Conservation (phyloP, 2,113 vertebrate species). For the Mystacornis crossleyi region DNA sequence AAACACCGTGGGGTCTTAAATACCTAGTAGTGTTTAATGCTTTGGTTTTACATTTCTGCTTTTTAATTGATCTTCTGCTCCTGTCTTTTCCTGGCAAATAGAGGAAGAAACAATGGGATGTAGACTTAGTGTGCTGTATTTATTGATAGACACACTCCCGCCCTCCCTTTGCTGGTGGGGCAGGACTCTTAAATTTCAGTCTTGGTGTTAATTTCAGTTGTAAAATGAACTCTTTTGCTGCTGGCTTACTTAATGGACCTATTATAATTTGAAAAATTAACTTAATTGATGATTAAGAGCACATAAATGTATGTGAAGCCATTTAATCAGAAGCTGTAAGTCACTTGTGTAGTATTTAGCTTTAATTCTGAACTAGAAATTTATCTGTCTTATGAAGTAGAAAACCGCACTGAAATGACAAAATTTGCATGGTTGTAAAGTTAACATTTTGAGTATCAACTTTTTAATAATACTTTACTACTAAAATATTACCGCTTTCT, state of each 20-base stretch:
- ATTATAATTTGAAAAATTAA: not conserved
- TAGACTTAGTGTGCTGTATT: not conserved
- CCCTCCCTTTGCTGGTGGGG: not conserved
- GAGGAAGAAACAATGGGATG: not conserved
- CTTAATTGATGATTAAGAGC: not conserved
- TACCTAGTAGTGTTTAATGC: not conserved
- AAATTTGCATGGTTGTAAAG: not conserved
- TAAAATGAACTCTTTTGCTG: not conserved
- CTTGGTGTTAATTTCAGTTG: not conserved
- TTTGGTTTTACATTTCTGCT: constrained; percentile 33
- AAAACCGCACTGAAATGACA: not conserved
- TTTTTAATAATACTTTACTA: not conserved
- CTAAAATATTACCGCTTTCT: not conserved
- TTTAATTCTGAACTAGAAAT: not conserved
- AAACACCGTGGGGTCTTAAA: constrained; percentile 13
- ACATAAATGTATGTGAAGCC: not conserved
- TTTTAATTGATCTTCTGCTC: constrained; percentile 12
- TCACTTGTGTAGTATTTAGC: not conserved
- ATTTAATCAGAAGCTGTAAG: not conserved
- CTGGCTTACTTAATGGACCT: not conserved
- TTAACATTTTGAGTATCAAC: not conserved
- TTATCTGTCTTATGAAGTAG: not conserved
- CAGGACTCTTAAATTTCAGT: not conserved
- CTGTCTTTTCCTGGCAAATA: not conserved
- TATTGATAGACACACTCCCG: not conserved